Percentiles rank a stretch among this genome's conserved stretches.
phyloP scores from a whole-genome alignment of 2,888 invertebrate species.

The Cybosia mesomella region DNA sequence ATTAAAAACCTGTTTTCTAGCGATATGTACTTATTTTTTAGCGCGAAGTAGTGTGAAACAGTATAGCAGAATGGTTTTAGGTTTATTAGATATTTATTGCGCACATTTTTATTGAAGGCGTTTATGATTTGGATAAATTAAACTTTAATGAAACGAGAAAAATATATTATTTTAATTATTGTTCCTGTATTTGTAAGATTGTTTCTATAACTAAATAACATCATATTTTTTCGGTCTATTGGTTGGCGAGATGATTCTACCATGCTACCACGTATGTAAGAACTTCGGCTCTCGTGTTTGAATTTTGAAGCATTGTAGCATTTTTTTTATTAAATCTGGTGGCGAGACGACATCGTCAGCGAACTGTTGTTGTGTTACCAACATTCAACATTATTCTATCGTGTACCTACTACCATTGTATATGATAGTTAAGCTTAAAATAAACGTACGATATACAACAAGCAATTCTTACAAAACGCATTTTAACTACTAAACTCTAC shows the following conservation, averaged over 20 bases:
- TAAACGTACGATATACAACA: constrained; percentile 9
- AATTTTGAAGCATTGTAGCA: neutral
- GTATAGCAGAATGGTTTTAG: neutral
- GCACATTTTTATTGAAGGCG: neutral
- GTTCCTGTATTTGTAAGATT: neutral
- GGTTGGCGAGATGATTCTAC: neutral
- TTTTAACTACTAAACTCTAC: constrained; percentile 6
- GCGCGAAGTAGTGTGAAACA: neutral
- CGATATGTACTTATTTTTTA: neutral
- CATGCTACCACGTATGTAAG: neutral
- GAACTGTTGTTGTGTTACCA: neutral
- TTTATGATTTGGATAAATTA: neutral
- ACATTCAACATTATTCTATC: neutral
- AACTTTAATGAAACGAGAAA: too few species aligned
- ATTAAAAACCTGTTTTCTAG: neutral
- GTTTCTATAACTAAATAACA: neutral
- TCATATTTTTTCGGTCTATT: neutral
- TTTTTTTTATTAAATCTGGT: neutral
- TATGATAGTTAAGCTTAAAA: constrained; percentile 1
- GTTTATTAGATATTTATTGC: constrained; percentile 5
- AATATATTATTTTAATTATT: too few species aligned
- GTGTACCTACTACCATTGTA: neutral
- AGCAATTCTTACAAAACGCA: constrained; percentile 3
- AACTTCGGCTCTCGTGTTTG: neutral
- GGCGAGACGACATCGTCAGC: neutral